Conservation (phyloP, 2,888 invertebrate genomes). For the Rambutsinella grinnellia region DNA sequence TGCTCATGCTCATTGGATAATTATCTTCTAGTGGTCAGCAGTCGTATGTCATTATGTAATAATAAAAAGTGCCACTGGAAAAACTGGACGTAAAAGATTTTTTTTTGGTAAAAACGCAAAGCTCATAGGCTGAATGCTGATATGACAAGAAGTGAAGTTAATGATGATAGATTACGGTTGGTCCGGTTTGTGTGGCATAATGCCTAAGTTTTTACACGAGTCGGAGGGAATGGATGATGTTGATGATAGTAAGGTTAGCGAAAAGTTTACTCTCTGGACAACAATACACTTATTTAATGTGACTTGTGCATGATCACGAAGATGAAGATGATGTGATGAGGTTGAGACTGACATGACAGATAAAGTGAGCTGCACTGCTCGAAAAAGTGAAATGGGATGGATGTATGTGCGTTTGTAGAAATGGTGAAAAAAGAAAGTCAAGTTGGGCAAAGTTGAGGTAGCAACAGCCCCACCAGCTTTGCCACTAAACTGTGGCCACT, state of each 20-base stretch:
- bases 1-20: too few species aligned
- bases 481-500: too few species aligned
- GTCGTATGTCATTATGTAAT: too few species aligned
- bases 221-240: background rate
- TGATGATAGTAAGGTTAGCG: background rate
- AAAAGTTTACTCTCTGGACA: background rate
- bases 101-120: background rate
- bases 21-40: too few species aligned
- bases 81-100: background rate
- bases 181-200: constrained; percentile 28
- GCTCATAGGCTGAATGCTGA: background rate
- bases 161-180: constrained; percentile 30
- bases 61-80: background rate
- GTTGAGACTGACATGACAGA: background rate
- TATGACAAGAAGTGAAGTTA: constrained; percentile 9
- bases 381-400: background rate
- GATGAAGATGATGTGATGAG: background rate
- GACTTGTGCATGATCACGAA: constrained; percentile 10
- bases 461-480: too few species aligned
- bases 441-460: constrained; percentile 37
- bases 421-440: background rate
- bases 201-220: constrained; percentile 1
- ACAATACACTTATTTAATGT: constrained; percentile 21
- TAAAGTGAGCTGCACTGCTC: background rate
- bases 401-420: background rate